Evolutionary conservation across 53 echinoderm and acorn worm species (phyloP), one percentile per base, ranked within the genome.

Genomic region (Patiria pectinifera): DNA sequence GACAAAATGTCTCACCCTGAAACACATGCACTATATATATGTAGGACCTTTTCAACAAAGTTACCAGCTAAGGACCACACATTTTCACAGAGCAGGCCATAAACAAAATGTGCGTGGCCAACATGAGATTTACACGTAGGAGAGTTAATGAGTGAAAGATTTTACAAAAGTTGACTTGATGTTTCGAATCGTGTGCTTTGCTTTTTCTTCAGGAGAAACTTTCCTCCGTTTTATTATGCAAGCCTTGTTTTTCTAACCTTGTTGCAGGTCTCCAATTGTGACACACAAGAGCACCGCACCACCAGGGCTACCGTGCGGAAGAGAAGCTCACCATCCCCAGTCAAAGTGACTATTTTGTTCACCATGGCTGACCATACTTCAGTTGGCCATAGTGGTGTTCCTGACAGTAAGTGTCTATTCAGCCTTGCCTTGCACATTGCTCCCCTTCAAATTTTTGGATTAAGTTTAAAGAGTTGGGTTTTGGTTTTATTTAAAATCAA

Each of bases 221-320:
- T 66, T 6, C 15, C 66, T 7, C 66, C 66, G 10, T 66, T 3
- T 66, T 18, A 4, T 66, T 6, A 53, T 8, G 6, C 66, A 61
- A 62, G 16, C 43, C 3, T 43, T 21, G 74, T n/a, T 74, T 74
- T 24, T 23, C 74, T 69, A 4, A n/a, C 24, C 22, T 10, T 15
- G 66, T 66, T 66, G 19, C 11, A 88, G 88, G 88, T 88, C 24
- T 76, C 77, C 78, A 88, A 88, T 44, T 88, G 88, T 78, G 88
- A 11, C 8, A 9, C 45, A 0, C 62, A 24, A 16, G 59, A 5
- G 60, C 35, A 45, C 12, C 78, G 63, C 21, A 14, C 78, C 11
- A 18, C 69, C 3, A 24, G 84, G 44, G 84, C 63, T 19, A 45
- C 45, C 9, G 3, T 59, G 26, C 47, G 62, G 78, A 78, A 78